Conservation (phyloP, 2,113 vertebrate genomes). For the Prolemur simus region DNA sequence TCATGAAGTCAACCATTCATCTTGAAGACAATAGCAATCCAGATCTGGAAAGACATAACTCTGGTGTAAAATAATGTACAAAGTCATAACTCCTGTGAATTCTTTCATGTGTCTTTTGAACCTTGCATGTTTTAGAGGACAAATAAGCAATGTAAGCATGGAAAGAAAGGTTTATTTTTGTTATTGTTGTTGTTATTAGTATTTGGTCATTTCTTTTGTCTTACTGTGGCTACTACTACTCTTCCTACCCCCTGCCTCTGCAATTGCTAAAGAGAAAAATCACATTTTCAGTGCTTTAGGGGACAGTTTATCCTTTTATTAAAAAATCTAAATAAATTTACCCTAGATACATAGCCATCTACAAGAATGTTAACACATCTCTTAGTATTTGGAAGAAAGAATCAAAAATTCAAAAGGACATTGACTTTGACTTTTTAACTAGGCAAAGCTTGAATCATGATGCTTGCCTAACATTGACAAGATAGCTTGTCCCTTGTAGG, state of each 20-base stretch:
- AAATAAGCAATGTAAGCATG: background rate
- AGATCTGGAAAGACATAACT: background rate
- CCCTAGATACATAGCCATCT: background rate
- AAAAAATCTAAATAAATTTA: conserved; percentile 33
- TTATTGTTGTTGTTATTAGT: background rate
- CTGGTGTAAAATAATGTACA: background rate
- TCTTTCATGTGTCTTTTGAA: background rate
- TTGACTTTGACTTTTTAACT: conserved; percentile 55
- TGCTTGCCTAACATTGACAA: conserved; percentile 24
- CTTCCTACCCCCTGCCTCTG: too few relatives aligned
- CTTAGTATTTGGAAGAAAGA: conserved; percentile 42
- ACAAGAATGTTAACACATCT: conserved; percentile 62
- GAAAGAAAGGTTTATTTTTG: conserved; percentile 12
- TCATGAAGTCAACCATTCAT: background rate
- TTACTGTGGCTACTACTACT: background rate
- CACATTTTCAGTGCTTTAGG: background rate
- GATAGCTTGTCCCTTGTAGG: conserved; percentile 19
- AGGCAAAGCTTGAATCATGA: conserved; percentile 20
- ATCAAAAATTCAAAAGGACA: background rate
- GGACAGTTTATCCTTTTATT: background rate
- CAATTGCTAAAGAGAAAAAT: background rate
- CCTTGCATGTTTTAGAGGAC: background rate
- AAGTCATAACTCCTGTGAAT: background rate
- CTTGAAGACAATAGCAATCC: background rate
- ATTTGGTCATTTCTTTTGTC: conserved; percentile 5